phyloP scores from a whole-genome alignment of 2,797 vertebrate species.

The Strix occidentalis region DNA sequence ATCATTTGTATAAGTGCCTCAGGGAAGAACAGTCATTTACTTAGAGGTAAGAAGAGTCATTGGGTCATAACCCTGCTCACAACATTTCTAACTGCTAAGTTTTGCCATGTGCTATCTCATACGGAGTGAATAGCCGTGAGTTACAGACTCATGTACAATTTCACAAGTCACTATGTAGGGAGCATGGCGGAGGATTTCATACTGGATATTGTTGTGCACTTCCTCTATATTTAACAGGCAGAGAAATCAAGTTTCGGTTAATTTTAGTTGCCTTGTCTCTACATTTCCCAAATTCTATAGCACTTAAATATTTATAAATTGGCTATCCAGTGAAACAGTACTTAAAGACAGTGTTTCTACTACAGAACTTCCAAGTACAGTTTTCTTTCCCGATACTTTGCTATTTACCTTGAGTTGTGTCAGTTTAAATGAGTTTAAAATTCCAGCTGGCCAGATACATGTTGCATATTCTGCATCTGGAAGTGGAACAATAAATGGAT shows the following conservation, averaged over 20 bases:
- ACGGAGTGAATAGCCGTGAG: accelerated
- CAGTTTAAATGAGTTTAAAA: not conserved
- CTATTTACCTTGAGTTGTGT: not conserved
- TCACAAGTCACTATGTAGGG: too few relatives aligned
- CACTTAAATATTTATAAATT: not conserved
- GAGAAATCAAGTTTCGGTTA: not conserved
- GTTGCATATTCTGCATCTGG: not conserved
- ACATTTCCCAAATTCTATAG: not conserved
- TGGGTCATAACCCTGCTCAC: not conserved
- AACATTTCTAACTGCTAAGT: not conserved
- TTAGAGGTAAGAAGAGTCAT: not conserved
- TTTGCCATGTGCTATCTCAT: not conserved
- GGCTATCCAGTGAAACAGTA: not conserved
- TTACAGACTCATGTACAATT: not conserved
- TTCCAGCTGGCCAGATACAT: not conserved
- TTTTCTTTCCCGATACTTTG: not conserved
- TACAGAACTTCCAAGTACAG: not conserved
- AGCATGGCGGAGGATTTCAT: not conserved
- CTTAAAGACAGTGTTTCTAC: not conserved
- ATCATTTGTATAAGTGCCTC: not conserved
- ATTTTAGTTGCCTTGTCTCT: not conserved
- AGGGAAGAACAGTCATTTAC: not conserved
- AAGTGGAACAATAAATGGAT: not conserved
- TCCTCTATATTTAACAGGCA: not conserved
- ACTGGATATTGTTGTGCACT: not conserved